Conservation (phyloP, 2,888 invertebrate genomes). For the Therioaphis trifolii region DNA sequence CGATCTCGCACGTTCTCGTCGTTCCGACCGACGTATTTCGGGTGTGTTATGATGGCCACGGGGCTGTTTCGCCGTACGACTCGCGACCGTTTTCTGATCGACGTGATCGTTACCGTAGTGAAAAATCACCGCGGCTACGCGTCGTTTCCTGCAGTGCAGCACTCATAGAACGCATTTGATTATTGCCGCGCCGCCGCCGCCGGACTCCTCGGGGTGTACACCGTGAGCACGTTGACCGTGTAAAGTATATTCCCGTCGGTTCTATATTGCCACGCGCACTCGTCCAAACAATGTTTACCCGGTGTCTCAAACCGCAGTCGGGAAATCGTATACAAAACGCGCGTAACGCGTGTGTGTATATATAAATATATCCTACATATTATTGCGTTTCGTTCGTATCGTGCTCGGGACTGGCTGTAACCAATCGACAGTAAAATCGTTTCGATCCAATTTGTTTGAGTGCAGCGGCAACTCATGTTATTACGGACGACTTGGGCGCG, state of each 20-base stretch:
- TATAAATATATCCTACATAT: no score
- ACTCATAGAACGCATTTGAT: background rate
- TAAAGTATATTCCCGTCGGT: background rate
- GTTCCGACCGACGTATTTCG: no score
- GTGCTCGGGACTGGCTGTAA: background rate
- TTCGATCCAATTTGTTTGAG: slow-evolving; percentile 20
- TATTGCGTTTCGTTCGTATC: background rate
- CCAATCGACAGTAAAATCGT: background rate
- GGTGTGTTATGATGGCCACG: no score
- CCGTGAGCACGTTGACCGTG: background rate
- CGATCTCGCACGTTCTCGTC: no score
- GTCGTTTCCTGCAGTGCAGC: no score
- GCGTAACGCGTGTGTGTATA: no score
- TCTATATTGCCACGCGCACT: background rate
- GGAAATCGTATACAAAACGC: background rate
- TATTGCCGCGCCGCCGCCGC: background rate
- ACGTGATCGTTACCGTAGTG: no score
- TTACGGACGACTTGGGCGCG: no score
- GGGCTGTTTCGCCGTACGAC: no score
- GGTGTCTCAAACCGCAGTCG: background rate
- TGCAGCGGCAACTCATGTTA: no score
- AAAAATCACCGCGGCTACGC: no score
- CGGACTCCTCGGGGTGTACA: background rate
- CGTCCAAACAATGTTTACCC: slow-evolving; percentile 13
- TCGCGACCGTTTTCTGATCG: no score